These are phyloP conservation scores for Sarcophaga bullata DNA, from an alignment of 1,140 invertebrate species.

Conservation along the genomic window DNA sequence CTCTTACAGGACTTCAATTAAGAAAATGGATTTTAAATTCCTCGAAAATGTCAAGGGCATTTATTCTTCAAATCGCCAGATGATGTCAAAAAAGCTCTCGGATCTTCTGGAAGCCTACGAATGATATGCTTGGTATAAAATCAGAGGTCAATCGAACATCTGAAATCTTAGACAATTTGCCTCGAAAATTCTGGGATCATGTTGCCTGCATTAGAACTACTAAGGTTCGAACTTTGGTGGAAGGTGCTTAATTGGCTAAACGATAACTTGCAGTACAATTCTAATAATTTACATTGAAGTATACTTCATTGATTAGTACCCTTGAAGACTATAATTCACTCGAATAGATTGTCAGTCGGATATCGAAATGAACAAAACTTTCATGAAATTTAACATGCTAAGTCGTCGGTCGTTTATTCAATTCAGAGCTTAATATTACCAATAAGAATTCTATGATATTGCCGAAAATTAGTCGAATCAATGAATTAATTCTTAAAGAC, in stretches of 20 bases:
- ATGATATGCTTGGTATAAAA: too few species aligned
- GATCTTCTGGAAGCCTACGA: neutral
- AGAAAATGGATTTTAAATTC: neutral
- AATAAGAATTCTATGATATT: neutral
- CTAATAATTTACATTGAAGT: neutral
- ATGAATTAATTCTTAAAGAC: neutral
- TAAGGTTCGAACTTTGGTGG: constrained; percentile 20
- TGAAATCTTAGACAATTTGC: constrained; percentile 25
- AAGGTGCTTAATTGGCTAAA: constrained; percentile 26
- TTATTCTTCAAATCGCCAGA: too few species aligned
- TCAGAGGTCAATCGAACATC: constrained; percentile 20
- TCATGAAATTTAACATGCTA: neutral
- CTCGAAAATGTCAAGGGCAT: too few species aligned
- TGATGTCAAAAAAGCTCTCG: neutral
- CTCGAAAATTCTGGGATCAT: constrained; percentile 29
- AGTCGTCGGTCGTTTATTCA: neutral
- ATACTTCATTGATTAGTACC: neutral
- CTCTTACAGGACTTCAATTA: neutral
- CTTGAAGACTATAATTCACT: neutral
- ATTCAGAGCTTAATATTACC: neutral
- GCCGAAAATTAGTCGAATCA: neutral
- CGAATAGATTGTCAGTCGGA: neutral
- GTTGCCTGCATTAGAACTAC: neutral
- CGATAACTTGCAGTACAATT: neutral
- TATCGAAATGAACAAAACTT: neutral